Evolutionary conservation across 2,113 vertebrate genomes (phyloP).

Genomic region (Leucoraja erinaceus): DNA sequence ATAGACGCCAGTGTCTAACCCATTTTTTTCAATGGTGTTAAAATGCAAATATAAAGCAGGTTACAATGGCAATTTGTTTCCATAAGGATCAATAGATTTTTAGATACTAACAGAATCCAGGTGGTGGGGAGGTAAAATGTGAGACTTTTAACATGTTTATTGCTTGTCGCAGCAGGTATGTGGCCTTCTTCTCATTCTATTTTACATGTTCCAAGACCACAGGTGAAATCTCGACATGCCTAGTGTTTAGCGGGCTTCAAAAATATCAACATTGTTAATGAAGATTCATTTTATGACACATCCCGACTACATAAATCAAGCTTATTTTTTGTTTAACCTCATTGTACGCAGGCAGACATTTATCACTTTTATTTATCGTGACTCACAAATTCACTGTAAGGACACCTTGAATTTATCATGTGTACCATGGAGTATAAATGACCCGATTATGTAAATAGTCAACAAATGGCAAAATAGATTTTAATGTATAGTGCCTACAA

Average conservation of each 20-base stretch:
- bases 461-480: background rate
- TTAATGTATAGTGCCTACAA: background rate
- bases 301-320: background rate
- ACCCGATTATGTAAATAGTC: background rate
- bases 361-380: background rate
- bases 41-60: conserved; percentile 6
- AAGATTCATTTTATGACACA: conserved; percentile 4
- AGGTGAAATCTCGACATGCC: background rate
- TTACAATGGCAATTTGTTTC: background rate
- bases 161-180: too few species aligned
- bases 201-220: too few species aligned
- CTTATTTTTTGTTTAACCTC: background rate
- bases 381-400: background rate
- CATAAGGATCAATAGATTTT: too few species aligned
- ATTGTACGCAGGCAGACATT: background rate
- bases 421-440: background rate
- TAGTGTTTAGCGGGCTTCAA: background rate
- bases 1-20: background rate
- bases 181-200: too few species aligned
- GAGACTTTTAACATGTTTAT: too few species aligned
- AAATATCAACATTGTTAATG: background rate
- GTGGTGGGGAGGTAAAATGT: too few species aligned
- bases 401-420: background rate
- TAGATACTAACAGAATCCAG: too few species aligned
- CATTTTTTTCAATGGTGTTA: background rate